A percentile compares a stretch with the other conserved stretches of the same genome.
Conservation (phyloP, 2,888 invertebrate genomes). For the Tetheella fluctuosa region DNA sequence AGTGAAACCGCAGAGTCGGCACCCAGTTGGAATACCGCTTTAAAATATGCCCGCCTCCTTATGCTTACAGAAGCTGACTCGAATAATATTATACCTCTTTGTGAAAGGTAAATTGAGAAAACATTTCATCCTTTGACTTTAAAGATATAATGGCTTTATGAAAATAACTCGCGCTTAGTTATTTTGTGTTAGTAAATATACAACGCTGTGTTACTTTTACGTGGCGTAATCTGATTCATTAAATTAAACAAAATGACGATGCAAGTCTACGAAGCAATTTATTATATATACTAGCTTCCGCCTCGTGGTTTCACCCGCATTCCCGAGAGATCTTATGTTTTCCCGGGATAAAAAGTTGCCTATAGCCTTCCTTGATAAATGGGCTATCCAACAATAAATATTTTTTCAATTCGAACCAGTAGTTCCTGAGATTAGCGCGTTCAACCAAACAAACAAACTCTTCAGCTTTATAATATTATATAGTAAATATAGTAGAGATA, state of each 20-base stretch:
- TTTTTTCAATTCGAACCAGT: too few relatives aligned
- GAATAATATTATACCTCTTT: conserved; percentile 34
- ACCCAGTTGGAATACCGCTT: conserved; percentile 30
- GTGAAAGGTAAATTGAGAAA: conserved; percentile 12
- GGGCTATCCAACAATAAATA: too few relatives aligned
- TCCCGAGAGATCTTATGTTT: too few relatives aligned
- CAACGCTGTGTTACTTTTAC: background rate
- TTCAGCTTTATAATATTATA: too few relatives aligned
- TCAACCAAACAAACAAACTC: too few relatives aligned
- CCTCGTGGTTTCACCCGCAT: too few relatives aligned
- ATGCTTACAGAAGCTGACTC: conserved; percentile 33
- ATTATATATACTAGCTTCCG: too few relatives aligned
- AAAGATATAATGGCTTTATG: background rate
- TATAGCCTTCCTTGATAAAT: too few relatives aligned
- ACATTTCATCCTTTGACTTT: conserved; percentile 16
- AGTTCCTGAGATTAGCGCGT: too few relatives aligned
- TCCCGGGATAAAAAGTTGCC: too few relatives aligned
- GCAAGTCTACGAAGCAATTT: background rate
- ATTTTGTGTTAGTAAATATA: background rate
- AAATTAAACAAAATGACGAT: background rate
- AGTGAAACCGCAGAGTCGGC: conserved; percentile 47
- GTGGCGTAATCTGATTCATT: background rate
- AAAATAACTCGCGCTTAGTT: background rate
- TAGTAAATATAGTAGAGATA: too few relatives aligned
- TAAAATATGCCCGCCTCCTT: conserved; percentile 42